Evolutionary conservation across 92 coral and sea anemone species (phyloP).

Genomic region (Galaxea fascicularis): DNA sequence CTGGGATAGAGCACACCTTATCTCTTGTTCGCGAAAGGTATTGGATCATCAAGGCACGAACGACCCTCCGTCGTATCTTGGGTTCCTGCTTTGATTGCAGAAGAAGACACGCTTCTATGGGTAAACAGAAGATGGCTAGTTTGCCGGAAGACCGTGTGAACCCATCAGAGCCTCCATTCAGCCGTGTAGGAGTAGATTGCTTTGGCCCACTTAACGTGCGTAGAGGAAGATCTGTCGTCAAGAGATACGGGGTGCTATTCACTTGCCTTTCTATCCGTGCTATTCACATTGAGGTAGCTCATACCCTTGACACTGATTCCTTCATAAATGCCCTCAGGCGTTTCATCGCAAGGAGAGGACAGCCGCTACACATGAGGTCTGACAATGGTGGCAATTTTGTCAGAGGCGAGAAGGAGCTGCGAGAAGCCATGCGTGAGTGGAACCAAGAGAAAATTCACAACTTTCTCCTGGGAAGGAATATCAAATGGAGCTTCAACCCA

Average conservation of each 20-base stretch:
- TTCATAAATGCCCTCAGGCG: constrained; percentile 40
- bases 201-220: constrained; percentile 56
- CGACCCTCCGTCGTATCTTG: constrained; percentile 38
- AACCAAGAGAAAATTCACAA: constrained; percentile 46
- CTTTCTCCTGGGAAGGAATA: constrained; percentile 43
- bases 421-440: constrained; percentile 35
- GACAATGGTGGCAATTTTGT: constrained; percentile 53
- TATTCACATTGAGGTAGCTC: constrained; percentile 44
- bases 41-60: constrained; percentile 69
- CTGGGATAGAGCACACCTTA: constrained; percentile 64
- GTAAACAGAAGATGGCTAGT: constrained; percentile 63
- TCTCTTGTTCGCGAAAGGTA: constrained; percentile 58
- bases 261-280: constrained; percentile 44
- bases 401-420: constrained; percentile 30
- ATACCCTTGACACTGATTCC: constrained; percentile 54
- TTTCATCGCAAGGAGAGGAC: constrained; percentile 47
- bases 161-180: constrained; percentile 67
- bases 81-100: constrained; percentile 61
- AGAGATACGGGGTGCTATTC: constrained; percentile 49
- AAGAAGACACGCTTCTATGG: constrained; percentile 45
- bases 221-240: constrained; percentile 50
- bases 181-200: constrained; percentile 57
- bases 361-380: constrained; percentile 36
- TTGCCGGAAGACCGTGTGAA: constrained; percentile 56
- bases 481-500: constrained; percentile 64